These are phyloP conservation scores for Zeus faber DNA, from an alignment of 2,113 vertebrate species.

Conservation along the genomic window DNA sequence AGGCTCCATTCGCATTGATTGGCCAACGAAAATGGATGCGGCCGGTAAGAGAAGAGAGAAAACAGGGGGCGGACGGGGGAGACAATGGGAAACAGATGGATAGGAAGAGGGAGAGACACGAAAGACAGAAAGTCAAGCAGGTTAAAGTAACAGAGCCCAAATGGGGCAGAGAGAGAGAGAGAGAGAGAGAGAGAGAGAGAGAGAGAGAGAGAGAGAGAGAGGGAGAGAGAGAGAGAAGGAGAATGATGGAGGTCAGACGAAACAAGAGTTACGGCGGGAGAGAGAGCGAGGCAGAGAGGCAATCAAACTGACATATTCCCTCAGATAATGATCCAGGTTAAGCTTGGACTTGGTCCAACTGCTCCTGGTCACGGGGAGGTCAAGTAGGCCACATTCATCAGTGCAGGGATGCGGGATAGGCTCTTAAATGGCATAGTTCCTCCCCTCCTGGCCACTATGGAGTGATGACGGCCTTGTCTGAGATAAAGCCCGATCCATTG, in stretches of 20 bases:
- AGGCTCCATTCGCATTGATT: slow-evolving; percentile 62
- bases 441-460: slow-evolving; percentile 64
- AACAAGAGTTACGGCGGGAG: slow-evolving; percentile 4
- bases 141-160: neutral
- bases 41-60: slow-evolving; percentile 16
- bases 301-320: no score
- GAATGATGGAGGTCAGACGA: neutral
- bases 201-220: slow-evolving; percentile 1
- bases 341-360: slow-evolving; percentile 3
- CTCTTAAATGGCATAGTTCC: slow-evolving; percentile 53
- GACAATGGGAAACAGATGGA: neutral
- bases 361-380: slow-evolving; percentile 62
- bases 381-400: slow-evolving; percentile 69
- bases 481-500: slow-evolving; percentile 74
- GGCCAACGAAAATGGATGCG: slow-evolving; percentile 45
- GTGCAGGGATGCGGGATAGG: slow-evolving; percentile 47
- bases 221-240: neutral
- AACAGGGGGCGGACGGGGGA: neutral
- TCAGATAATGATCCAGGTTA: slow-evolving; percentile 43
- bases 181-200: neutral
- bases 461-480: slow-evolving; percentile 76
- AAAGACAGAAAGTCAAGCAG: neutral
- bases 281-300: neutral
- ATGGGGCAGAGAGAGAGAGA: neutral
- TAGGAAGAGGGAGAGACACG: slow-evolving; percentile 2